Base-by-base conservation (phyloP, 1,140 invertebrate species). In the Mycetomoellerius zeteki region DNA sequence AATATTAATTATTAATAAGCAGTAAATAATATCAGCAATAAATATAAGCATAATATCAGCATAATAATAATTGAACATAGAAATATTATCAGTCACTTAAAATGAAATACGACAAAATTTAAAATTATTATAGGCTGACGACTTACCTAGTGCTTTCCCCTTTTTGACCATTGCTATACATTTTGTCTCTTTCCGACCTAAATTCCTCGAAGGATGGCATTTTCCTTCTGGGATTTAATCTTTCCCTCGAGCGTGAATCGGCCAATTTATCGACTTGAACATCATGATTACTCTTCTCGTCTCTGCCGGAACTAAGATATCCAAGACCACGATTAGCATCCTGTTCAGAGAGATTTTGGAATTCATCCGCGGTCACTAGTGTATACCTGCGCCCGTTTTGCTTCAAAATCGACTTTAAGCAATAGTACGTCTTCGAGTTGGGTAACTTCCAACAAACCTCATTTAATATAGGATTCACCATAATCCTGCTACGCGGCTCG, bases 381-480 rank as follows among this genome's bases (percentile, higher is more conserved):
- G 94, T 95, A 52, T 95, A 95, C 1, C 94, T 89, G 27, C 94
- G 85, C 2, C 90, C 91, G 54, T 95, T 94, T 71, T 94, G 94
- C 47, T 94, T 95, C 0, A 95, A 78, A 21, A 95, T 95, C 7
- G 94, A 95, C 71, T 95, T 95, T 0, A 95, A 85, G 58, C 94
- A 95, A 64, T 94, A 93, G 27, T 95, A 94, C 0, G 94, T 94
- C 62, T 91, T 94, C 3, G 95, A 94, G 5, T 80, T 89, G 0
- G 94, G 89, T 6, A 94, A 69, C 0, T 82, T 88, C 71, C 89
- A 88, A 7, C 89, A 86, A 7, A 85, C 80, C 16, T 93, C 92
- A 6, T 80, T 78, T 33, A 92, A 91, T 37, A 93, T 92, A 0
- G 93, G 93, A 86, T 94, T 95, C 14, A 93, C 90, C 5, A 90